A percentile compares a stretch with the other conserved stretches of the same genome.
phyloP scores from a whole-genome alignment of 2,113 vertebrate species.

The Psophia crepitans region DNA sequence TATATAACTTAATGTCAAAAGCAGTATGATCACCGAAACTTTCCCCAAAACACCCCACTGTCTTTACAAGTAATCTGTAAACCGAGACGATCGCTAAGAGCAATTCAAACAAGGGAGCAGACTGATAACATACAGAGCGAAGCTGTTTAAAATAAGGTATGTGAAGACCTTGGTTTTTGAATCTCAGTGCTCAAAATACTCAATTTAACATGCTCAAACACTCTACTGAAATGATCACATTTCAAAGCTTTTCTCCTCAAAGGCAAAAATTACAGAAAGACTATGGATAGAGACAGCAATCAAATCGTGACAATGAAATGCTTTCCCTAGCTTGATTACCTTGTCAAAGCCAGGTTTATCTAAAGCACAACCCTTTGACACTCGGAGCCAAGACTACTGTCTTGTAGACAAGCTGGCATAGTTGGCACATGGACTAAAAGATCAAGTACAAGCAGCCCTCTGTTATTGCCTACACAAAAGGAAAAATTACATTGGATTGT shows the following conservation, averaged over 20 bases:
- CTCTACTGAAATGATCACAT: neutral
- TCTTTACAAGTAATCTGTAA: neutral
- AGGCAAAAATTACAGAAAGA: neutral
- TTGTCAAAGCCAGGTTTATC: neutral
- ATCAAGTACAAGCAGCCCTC: neutral
- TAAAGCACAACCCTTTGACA: slow-evolving; percentile 11
- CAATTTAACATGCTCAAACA: neutral
- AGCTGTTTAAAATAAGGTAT: neutral
- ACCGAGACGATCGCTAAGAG: neutral
- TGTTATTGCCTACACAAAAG: slow-evolving; percentile 5
- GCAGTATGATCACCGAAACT: neutral
- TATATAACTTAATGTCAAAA: neutral
- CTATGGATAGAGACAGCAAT: neutral
- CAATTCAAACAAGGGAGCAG: neutral
- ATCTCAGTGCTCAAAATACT: neutral
- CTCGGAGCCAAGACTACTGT: slow-evolving; percentile 13
- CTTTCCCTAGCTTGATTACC: neutral
- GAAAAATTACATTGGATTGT: neutral
- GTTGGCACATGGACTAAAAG: slow-evolving; percentile 24
- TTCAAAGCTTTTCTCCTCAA: neutral
- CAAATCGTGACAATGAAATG: neutral
- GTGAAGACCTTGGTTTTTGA: neutral
- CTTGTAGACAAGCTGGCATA: slow-evolving; percentile 44
- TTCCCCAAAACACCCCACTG: neutral
- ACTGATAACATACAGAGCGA: neutral